Percentiles rank a stretch among this genome's conserved stretches.
phyloP scores from a whole-genome alignment of 2,888 invertebrate genomes.

The Anoplius nigerrimus region DNA sequence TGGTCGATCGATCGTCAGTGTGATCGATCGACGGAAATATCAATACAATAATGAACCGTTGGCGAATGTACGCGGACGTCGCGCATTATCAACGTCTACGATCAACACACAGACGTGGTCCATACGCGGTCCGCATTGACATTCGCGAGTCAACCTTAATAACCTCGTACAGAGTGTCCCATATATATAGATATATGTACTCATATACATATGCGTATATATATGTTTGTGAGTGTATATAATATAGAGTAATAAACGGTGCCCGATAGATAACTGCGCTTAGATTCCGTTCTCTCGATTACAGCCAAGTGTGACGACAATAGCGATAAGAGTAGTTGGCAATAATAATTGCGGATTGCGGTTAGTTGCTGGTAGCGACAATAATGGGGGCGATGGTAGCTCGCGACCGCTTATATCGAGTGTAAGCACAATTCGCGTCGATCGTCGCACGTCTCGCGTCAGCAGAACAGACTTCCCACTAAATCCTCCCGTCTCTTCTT shows the following conservation, averaged over 20 bases:
- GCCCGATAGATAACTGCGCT: conserved; percentile 13
- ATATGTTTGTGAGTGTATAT: not conserved
- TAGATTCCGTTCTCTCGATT: conserved; percentile 4
- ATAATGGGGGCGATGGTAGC: conserved; percentile 25
- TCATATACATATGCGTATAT: not conserved
- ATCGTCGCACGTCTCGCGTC: conserved; percentile 29
- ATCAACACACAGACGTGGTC: not conserved
- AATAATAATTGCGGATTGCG: no score
- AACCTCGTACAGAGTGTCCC: not conserved
- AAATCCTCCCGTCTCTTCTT: conserved; percentile 13
- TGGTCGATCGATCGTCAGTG: no score
- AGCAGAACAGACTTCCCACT: conserved; percentile 47
- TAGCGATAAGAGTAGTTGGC: no score
- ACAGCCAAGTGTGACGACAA: conserved; percentile 16
- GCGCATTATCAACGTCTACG: no score
- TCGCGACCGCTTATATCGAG: conserved; percentile 22
- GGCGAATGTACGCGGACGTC: no score
- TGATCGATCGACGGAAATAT: no score
- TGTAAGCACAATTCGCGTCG: conserved; percentile 6
- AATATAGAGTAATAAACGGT: conserved; percentile 4
- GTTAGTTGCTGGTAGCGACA: conserved; percentile 14
- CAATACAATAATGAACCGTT: no score
- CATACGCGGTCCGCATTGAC: not conserved
- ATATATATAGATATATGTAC: no score
- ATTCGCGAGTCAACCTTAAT: not conserved